Evolutionary conservation across 2,888 invertebrate genomes (phyloP), one percentile per base, ranked within the genome.

Genomic region (Synanthedon formicaeformis): DNA sequence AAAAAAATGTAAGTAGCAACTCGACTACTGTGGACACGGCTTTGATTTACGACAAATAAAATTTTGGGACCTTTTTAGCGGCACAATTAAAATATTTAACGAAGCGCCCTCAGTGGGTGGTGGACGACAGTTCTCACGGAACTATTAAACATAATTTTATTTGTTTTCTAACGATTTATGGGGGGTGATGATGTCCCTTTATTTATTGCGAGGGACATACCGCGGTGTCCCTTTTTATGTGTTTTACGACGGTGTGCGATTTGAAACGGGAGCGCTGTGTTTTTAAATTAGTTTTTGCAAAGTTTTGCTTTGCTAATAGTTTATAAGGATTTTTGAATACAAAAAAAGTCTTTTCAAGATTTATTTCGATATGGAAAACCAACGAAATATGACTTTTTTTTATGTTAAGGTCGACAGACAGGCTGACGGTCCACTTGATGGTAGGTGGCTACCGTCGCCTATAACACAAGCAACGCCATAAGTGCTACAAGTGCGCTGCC

Each of bases 71-170:
- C 75, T 75, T 83, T 82, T 83, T 81, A 81, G 83, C 81, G 78
- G 71, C 70, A 73, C 82, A 86, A 85, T 87, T 86, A 87, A 86
- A 87, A 86, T 85, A 79, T 81, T 80, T 83, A 79, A 84, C 77
- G 77, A 80, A 76, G 69, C 66, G 62, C 69, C 68, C 86, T 57
- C 86, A 81, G 86, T 86, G 85, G 87, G 86, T 85, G 86, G 86
- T 78, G 73, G 77, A 77, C 81, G 85, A 87, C 87, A 85, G 77
- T 86, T 87, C 85, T 85, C 85, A 86, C 87, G 77, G 81, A 73
- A 71, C 84, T 81, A 86, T 87, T 86, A 87, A 82, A 81, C 74
- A 82, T 84, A 77, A 84, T 86, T 86, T 81, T 81, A 81, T 82
- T 67, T 78, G 75, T 79, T 83, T 82, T 74, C 69, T 61, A 56